Conservation (phyloP, 2,797 vertebrate genomes). For the Megaceryle alcyon region DNA sequence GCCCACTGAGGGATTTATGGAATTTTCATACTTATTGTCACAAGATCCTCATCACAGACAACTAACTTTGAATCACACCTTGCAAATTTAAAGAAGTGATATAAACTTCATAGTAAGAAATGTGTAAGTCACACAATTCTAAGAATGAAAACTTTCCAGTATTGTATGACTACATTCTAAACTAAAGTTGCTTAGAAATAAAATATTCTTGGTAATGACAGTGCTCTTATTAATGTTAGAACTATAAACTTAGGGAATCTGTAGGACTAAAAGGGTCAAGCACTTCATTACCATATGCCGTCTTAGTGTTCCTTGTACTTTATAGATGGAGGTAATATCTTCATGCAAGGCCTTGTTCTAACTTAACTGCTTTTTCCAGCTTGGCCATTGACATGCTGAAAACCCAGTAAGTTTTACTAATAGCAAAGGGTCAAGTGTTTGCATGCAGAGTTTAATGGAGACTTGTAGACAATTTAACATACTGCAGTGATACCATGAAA, state of each 20-base stretch:
- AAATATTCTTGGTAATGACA: background rate
- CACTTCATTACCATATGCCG: background rate
- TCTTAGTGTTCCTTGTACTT: background rate
- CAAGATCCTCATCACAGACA: background rate
- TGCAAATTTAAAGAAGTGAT: background rate
- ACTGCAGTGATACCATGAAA: background rate
- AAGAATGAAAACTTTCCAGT: background rate
- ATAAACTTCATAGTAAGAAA: background rate
- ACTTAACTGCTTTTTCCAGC: slow-evolving; percentile 4
- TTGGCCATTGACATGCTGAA: background rate
- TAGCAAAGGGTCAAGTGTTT: slow-evolving; percentile 33
- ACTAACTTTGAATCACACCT: background rate
- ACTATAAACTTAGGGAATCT: background rate
- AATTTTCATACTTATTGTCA: background rate
- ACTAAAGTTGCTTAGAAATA: background rate
- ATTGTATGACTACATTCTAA: slow-evolving; percentile 7
- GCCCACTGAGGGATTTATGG: background rate
- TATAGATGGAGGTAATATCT: slow-evolving; percentile 1
- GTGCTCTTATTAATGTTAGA: background rate
- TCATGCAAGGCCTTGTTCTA: background rate
- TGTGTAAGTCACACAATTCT: background rate
- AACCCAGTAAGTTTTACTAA: background rate
- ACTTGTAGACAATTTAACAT: background rate
- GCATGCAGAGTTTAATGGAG: background rate
- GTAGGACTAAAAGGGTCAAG: slow-evolving; percentile 4